phyloP scores from a whole-genome alignment of 2,888 invertebrate genomes.

The Sphecodes monilicornis region DNA sequence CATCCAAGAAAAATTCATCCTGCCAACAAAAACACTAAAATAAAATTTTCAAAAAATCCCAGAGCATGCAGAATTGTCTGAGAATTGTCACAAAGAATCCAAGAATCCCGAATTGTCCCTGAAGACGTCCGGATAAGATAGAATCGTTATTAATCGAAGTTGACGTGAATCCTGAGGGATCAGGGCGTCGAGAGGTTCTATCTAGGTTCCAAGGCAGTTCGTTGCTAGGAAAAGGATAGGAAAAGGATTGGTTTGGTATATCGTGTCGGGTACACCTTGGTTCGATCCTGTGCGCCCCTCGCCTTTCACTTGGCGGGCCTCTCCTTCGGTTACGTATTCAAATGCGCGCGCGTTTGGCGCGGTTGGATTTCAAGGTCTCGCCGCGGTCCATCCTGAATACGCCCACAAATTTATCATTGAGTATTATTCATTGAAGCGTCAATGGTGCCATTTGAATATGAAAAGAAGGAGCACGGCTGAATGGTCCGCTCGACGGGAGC shows the following conservation, averaged over 20 bases:
- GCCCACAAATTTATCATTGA: constrained; percentile 84
- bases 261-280: background rate
- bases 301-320: constrained; percentile 13
- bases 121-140: background rate
- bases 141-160: constrained; percentile 45
- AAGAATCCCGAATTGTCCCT: too few relatives aligned
- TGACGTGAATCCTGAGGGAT: constrained; percentile 12
- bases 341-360: constrained; percentile 75
- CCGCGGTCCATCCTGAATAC: constrained; percentile 82
- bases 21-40: too few relatives aligned
- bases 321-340: constrained; percentile 74
- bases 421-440: constrained; percentile 84
- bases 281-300: background rate
- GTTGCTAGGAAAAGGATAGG: constrained; percentile 53
- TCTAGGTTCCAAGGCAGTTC: constrained; percentile 63
- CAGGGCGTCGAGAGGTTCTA: constrained; percentile 66
- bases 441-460: constrained; percentile 84
- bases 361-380: constrained; percentile 81
- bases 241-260: constrained; percentile 35
- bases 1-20: too few relatives aligned
- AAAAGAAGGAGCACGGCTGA: constrained; percentile 82
- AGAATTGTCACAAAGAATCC: background rate
- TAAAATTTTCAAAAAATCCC: background rate
- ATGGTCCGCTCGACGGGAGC: constrained; percentile 72
- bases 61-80: background rate